Conservation (phyloP, 2,113 vertebrate genomes). For the Coreoperca whiteheadi region DNA sequence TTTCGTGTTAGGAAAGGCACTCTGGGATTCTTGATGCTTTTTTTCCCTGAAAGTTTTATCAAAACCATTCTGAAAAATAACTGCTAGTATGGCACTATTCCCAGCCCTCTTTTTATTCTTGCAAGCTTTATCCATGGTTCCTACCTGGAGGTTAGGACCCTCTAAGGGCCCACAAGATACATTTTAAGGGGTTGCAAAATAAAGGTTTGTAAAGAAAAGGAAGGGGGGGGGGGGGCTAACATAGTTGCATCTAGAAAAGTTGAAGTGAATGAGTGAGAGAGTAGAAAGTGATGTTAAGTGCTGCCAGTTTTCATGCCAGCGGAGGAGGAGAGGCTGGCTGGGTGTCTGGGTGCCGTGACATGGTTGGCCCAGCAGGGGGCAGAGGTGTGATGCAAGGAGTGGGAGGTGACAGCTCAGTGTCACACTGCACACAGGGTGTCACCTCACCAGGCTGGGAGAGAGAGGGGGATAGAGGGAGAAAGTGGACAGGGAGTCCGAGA, state of each 20-base stretch:
- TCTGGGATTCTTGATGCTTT: not conserved
- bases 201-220: too few relatives aligned
- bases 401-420: slow-evolving; percentile 80
- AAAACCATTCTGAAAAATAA: not conserved
- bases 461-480: slow-evolving; percentile 43
- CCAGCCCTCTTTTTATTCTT: not conserved
- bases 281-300: slow-evolving; percentile 39
- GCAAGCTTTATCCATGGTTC: not conserved
- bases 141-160: not conserved
- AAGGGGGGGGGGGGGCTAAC: not conserved
- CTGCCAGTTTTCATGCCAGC: slow-evolving; percentile 42
- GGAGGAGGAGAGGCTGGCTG: slow-evolving; percentile 53
- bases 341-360: slow-evolving; percentile 67
- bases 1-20: not conserved
- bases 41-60: too few relatives aligned
- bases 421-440: slow-evolving; percentile 76
- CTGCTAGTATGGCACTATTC: not conserved
- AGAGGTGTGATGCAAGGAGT: slow-evolving; percentile 80
- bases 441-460: slow-evolving; percentile 66
- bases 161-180: too few relatives aligned
- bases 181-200: not conserved
- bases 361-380: slow-evolving; percentile 79
- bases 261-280: slow-evolving; percentile 26
- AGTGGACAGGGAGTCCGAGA: slow-evolving; percentile 55
- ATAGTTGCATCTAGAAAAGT: slow-evolving; percentile 9